Conservation (phyloP, 2,113 vertebrate species). For the Anhinga rufa region DNA sequence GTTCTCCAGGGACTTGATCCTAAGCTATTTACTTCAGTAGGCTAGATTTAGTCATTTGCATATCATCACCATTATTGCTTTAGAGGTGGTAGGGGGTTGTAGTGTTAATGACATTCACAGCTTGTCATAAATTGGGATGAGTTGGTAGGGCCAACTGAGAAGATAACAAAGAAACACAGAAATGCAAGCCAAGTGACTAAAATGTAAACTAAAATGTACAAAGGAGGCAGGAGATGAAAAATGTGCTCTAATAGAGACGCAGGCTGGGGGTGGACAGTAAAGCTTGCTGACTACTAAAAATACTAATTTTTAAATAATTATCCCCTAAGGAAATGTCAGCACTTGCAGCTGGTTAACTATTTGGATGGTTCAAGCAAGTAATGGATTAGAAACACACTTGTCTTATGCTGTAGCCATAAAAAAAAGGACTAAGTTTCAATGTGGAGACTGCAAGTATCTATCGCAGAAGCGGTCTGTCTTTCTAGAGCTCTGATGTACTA, state of each 20-base stretch:
- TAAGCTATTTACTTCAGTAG: not conserved
- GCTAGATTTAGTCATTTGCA: not conserved
- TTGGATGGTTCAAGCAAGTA: not conserved
- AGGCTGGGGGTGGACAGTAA: not conserved
- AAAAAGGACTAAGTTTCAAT: not conserved
- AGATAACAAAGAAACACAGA: not conserved
- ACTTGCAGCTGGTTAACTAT: not conserved
- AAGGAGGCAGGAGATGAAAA: not conserved
- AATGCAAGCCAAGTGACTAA: not conserved
- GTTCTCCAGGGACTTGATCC: not conserved
- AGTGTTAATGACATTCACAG: constrained; percentile 1
- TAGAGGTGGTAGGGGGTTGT: not conserved
- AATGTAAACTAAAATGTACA: not conserved
- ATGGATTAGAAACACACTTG: not conserved
- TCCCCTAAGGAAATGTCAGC: not conserved
- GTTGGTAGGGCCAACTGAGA: not conserved
- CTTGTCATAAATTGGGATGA: constrained; percentile 7
- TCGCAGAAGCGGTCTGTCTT: not conserved
- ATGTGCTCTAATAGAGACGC: not conserved
- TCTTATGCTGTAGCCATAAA: not conserved
- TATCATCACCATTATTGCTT: not conserved
- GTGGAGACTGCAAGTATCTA: not conserved
- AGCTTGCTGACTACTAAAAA: not conserved
- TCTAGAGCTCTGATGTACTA: not conserved
- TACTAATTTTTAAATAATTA: not conserved